These are phyloP conservation scores for Canis aureus DNA, from an alignment of 2,113 vertebrate species.

Conservation along the genomic window DNA sequence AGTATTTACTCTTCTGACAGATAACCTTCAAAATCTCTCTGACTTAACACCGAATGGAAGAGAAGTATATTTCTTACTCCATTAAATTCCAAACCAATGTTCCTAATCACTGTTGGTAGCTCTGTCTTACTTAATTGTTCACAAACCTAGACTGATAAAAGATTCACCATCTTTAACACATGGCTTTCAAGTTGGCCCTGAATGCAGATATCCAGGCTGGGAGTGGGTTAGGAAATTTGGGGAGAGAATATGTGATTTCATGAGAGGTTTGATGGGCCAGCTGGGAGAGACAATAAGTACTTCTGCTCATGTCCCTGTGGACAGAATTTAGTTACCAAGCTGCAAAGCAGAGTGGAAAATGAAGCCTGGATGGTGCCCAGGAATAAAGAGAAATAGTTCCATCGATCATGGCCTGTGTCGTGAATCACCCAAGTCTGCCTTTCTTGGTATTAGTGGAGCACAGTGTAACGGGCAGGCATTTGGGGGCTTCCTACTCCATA, in stretches of 20 bases:
- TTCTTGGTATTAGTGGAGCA: neutral
- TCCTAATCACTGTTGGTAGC: neutral
- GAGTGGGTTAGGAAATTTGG: neutral
- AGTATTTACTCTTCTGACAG: neutral
- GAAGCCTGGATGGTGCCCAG: neutral
- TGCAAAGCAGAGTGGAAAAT: neutral
- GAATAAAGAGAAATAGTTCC: neutral
- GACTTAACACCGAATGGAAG: neutral
- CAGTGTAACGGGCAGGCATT: neutral
- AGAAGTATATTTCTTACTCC: neutral
- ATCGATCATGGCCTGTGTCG: fast-evolving
- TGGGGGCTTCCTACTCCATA: neutral
- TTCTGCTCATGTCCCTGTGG: neutral
- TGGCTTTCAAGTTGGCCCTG: neutral
- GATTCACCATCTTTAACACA: neutral
- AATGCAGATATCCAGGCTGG: neutral
- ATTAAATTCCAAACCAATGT: neutral
- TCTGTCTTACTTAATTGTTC: neutral
- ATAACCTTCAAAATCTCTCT: neutral
- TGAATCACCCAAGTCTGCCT: neutral
- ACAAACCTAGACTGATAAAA: neutral
- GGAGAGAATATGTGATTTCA: neutral
- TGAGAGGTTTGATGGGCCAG: neutral
- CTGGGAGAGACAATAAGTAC: neutral
- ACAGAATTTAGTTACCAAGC: neutral